phyloP scores from a whole-genome alignment of 2,113 vertebrate species.

The Trichomycterus rosablanca region DNA sequence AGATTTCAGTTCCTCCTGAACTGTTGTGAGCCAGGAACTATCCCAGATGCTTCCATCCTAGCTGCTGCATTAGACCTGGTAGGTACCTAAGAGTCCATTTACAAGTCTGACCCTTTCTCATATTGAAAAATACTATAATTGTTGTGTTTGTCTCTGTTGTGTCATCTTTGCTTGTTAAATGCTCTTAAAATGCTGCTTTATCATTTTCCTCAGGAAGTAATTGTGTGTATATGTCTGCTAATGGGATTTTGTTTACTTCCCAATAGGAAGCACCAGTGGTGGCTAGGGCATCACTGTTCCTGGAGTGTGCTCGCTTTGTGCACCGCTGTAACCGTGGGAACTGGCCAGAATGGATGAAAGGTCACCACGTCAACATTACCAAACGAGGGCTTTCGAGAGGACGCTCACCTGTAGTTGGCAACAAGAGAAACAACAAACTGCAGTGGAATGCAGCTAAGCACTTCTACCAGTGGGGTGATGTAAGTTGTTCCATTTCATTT shows the following conservation, averaged over 20 bases:
- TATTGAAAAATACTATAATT: too few species aligned
- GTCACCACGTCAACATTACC: conserved; percentile 94
- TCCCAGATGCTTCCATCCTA: conserved; percentile 93
- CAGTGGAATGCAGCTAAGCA: conserved; percentile 98
- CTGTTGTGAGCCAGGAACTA: conserved; percentile 96
- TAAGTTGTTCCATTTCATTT: conserved; percentile 58
- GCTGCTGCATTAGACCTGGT: conserved; percentile 95
- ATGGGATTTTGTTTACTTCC: too few species aligned
- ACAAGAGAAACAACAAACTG: conserved; percentile 96
- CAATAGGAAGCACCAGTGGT: conserved; percentile 92
- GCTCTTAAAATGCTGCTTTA: background rate
- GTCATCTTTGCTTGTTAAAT: too few species aligned
- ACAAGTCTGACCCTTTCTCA: too few species aligned
- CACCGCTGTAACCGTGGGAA: conserved; percentile 97
- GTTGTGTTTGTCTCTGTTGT: too few species aligned
- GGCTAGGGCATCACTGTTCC: conserved; percentile 87
- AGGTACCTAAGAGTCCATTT: conserved; percentile 42
- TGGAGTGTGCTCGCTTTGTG: conserved; percentile 93
- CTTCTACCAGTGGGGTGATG: conserved; percentile 98
- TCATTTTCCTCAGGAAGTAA: too few species aligned
- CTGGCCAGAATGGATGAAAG: conserved; percentile 99
- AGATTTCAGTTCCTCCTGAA: conserved; percentile 97
- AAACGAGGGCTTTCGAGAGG: conserved; percentile 92
- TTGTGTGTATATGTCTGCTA: background rate
- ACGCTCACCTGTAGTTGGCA: conserved; percentile 88